Percentiles rank a stretch among this genome's conserved stretches.
Evolutionary conservation across 2,797 vertebrate species (phyloP).

Genomic region (Ataeniobius toweri): DNA sequence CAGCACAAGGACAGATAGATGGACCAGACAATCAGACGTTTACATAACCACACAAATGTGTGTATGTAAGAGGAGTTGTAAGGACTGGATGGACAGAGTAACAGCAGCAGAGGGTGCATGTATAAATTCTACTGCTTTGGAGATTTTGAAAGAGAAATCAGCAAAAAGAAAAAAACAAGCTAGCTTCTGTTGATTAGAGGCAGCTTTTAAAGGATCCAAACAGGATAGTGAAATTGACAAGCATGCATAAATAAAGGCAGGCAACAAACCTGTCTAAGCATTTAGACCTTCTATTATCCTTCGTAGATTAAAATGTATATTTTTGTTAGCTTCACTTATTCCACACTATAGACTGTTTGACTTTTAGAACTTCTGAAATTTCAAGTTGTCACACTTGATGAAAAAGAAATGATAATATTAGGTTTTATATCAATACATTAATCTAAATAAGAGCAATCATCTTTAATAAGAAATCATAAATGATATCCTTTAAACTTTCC

Average conservation of each 20-base stretch:
- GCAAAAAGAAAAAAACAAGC: constrained; percentile 21
- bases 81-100: constrained; percentile 8
- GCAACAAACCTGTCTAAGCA: constrained; percentile 24
- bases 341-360: neutral
- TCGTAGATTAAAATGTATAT: constrained; percentile 9
- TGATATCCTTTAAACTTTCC: neutral
- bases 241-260: constrained; percentile 24
- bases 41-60: constrained; percentile 30
- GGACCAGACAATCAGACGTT: constrained; percentile 31
- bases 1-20: constrained; percentile 48
- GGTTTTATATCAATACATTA: neutral
- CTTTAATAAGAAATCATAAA: neutral
- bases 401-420: neutral
- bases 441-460: neutral
- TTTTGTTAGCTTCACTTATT: neutral
- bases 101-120: constrained; percentile 47
- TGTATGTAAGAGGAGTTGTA: constrained; percentile 12
- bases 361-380: neutral
- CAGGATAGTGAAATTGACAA: constrained; percentile 6
- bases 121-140: constrained; percentile 44
- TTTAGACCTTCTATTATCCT: constrained; percentile 14
- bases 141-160: constrained; percentile 26
- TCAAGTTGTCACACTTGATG: neutral
- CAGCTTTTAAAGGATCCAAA: constrained; percentile 35
- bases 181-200: constrained; percentile 40